Conservation (phyloP, 2,888 invertebrate species). For the Tyria jacobaeae region DNA sequence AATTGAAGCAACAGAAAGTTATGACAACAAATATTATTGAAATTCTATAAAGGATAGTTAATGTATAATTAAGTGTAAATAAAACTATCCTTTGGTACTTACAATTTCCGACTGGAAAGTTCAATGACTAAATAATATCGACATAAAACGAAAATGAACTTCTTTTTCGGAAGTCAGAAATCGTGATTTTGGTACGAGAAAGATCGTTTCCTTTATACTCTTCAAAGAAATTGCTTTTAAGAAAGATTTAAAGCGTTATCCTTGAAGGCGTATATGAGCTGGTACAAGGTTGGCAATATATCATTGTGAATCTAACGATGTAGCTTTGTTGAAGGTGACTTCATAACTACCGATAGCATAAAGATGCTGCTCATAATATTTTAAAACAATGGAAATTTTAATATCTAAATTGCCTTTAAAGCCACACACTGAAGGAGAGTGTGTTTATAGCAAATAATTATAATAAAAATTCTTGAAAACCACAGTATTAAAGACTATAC, state of each 20-base stretch:
- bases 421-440: slow-evolving; percentile 11
- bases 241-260: slow-evolving; percentile 32
- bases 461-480: not conserved
- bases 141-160: slow-evolving; percentile 11
- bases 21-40: too few species aligned
- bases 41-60: too few species aligned
- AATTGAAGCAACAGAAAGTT: too few species aligned
- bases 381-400: slow-evolving; percentile 20
- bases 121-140: slow-evolving; percentile 10
- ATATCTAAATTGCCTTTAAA: slow-evolving; percentile 19
- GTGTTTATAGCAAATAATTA: slow-evolving; percentile 6
- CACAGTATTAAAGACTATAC: not conserved
- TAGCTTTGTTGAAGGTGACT: slow-evolving; percentile 22
- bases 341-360: slow-evolving; percentile 19
- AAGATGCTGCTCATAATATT: slow-evolving; percentile 18
- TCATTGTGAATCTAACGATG: slow-evolving; percentile 23
- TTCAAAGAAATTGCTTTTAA: slow-evolving; percentile 31
- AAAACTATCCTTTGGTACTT: too few species aligned
- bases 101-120: not conserved
- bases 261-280: slow-evolving; percentile 24
- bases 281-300: slow-evolving; percentile 24
- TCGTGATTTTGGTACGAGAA: slow-evolving; percentile 20
- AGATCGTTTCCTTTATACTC: slow-evolving; percentile 28
- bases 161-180: slow-evolving; percentile 10
- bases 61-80: too few species aligned